Base-by-base conservation (phyloP, 2,113 vertebrate genomes). In the Cynopterus brachyotis region DNA sequence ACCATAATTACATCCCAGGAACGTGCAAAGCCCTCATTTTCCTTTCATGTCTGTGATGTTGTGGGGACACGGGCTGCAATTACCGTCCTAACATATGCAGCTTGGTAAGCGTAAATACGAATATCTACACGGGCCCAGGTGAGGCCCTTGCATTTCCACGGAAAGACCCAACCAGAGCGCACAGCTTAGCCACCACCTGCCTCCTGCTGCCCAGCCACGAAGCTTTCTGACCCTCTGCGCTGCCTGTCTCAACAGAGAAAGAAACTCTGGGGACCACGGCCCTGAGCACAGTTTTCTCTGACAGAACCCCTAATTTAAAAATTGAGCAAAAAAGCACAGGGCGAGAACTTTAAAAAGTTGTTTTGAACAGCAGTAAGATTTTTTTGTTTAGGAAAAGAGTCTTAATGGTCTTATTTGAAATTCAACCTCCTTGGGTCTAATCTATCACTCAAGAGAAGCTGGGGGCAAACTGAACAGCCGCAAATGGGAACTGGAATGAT, bases 1-100 rank as follows among this genome's bases (percentile, higher is more conserved):
- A 94, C 87, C 95, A 59, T 97, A 97, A 97, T 96, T 96, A 94
- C 75, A 69, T 93, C 90, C 91, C 37, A 75, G 17, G 57, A 93
- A 82, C 1, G 1, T 91, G 92, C 83, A 86, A 93, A 91, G 76
- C 91, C 66, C 84, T 97, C 90, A 96, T 97, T 97, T 97, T 96
- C 94, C 95, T 93, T 97, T 97, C 95, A 92, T 3, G 64, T 89
- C 60, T 85, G 35, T 87, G 94, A 89, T 96, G 79, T 72, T 91
- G 96, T 91, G 72, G 92, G 91, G 80, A 96, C 96, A 87, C 0
- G 6, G 90, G 88, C 86, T 95, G 57, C 89, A 96, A 95, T 97
- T 92, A 97, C 40, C 81, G 67, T 66, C 93, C 83, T 59, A 66
- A 96, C 96, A 90, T 82, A 79, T 32, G 84, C 60, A 85, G 76